Base-by-base conservation (phyloP, 2,113 vertebrate species). In the Potamarius usumacintae region DNA sequence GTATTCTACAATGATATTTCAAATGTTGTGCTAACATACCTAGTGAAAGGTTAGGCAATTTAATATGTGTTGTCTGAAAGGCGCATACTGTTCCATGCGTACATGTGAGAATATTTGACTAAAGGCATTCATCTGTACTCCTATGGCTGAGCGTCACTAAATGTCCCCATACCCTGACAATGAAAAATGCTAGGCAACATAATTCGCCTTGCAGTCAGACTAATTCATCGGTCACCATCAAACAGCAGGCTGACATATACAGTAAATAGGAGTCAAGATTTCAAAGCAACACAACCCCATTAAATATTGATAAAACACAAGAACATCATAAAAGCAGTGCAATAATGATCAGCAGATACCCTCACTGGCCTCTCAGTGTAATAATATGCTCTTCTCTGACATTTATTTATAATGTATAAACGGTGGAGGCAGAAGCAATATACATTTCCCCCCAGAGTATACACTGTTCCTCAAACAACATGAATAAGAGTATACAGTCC, bases 341-440 rank as follows among this genome's bases (percentile, higher is more conserved):
- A 42, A 69, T 60, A 25, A 60, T 42, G 55, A 76, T 82, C 83
- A 78, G 53, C 67, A 34, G 42, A 34, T 27, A 55, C 52, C 15
- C n/a, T 69, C 53, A 57, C 79, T 22, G 74, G 62, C 20, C 55
- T 30, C 83, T 55, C 34, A 20, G 52, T 58, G 52, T 82, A 86
- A 76, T 84, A 84, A 85, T 82, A 87, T 55, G 27, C 67, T 69
- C 53, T 67, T 57, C 48, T 86, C 72, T 87, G 67, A 87, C 78
- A 79, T 85, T 77, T 53, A 82, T 86, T 58, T 69, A 88, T 92
- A 65, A 90, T 82, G 86, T 27, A 88, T 74, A 86, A 30, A 88
- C 4, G 7, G 20, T 71, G 82, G n/a, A 58, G 84, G 42, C n/a
- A 55, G n/a, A 78, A 50, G 22, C 55, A 76, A 81, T 82, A 88